Evolutionary conservation across 1,140 invertebrate species (phyloP), one percentile per base, ranked within the genome.

Genomic region (Bombus waltoni): DNA sequence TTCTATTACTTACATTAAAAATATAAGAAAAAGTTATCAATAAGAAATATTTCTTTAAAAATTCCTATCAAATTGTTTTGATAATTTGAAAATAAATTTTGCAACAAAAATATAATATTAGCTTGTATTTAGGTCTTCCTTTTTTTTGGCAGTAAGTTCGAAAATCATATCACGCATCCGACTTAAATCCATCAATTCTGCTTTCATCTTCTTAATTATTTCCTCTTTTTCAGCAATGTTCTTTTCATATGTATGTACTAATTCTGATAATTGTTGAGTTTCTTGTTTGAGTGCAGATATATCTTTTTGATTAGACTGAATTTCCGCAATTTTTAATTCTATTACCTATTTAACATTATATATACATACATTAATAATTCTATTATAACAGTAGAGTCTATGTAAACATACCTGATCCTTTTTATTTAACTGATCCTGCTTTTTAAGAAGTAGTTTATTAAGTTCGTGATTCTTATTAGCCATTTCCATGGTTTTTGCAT

Each of bases 161-260:
- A 93, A 93, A 13, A 94, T 94, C 92, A 93, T 94, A 70, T 94
- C 93, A n/a, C 93, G 82, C 94, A 94, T 94, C 47, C 92, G 90
- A 80, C 92, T 93, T 22, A 94, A 83, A 70, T 94, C 91, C 38
- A 76, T 84, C n/a, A 94, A 83, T 79, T 94, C 93, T 11, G 40
- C 47, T 74, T 83, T 85, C 78, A 94, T 81, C 83, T 90, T 94
- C 66, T 91, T 32, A 44, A 93, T 89, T 65, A 40, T 83, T 38
- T 83, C 91, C 22, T 94, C 94, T 78, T 93, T 94, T 77, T 94
- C 92, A 18, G 88, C 81, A 78, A 94, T 90, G 5, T 85, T 86
- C 74, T 91, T 87, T 73, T 93, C 91, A 68, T 92, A 92, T 3
- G 32, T 91, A 11, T 87, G 85, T 38, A 92, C 82, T 70, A 93